Evolutionary conservation across 1,140 invertebrate species (phyloP), one percentile per base, ranked within the genome.

Genomic region (Drosophila nigrodunni): DNA sequence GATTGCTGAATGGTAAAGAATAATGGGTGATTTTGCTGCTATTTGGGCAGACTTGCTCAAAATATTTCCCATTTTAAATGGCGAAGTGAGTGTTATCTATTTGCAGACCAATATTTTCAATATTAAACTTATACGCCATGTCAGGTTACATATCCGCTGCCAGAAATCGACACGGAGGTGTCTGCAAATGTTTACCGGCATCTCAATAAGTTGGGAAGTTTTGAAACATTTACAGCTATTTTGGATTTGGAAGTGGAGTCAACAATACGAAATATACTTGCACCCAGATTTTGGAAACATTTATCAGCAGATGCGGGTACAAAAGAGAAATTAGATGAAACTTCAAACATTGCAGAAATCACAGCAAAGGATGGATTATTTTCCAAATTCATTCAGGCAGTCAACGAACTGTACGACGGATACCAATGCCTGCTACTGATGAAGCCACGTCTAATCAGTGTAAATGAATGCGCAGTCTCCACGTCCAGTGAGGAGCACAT

Each of bases 271-370:
- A 78, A 82, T 68, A 18, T 70, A 1, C 66, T 92, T 57, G 89
- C 83, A 0, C 91, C 91, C 3, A 82, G 65, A 25, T 92, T 92
- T 60, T 92, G 91, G 91, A 78, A 77, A 58, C 68, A 91, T 46
- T 92, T 92, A 35, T 59, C 70, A 4, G 25, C 57, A 1, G 52
- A 68, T 8, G 15, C 49, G 10, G 61, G 78, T 7, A 6, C 67
- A 1, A 77, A 46, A 9, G 41, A 41, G 1, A 50, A 52, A 13
- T 6, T 18, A 3, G 70, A 78, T 6, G 74, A 76, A 59, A 66
- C 49, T 7, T 21, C 49, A 34, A 59, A 68, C 13, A 77, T 66
- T 15, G 52, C 75, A 15, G 62, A 70, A 10, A 25, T 83, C 11
- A 66, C 62, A 0, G 77, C 82, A 15, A 71, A 69, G 25, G 89